Conservation (phyloP, 2,113 vertebrate species). For the Gila orcuttii region DNA sequence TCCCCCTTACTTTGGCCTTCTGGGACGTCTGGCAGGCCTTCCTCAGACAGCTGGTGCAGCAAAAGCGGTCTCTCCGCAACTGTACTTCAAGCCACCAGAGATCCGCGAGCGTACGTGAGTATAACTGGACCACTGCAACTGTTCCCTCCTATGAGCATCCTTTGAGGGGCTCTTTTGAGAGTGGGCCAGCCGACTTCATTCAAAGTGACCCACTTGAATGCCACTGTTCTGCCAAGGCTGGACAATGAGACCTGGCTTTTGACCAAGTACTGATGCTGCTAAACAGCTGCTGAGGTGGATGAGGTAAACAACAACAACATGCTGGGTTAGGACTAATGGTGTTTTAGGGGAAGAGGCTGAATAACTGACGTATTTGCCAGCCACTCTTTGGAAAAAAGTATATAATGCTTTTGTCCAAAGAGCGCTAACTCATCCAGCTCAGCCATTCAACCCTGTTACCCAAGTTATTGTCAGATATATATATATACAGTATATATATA, state of each 20-base stretch:
- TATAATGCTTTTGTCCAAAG: not conserved
- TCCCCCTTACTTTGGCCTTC: conserved; percentile 70
- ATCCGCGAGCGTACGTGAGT: conserved; percentile 39
- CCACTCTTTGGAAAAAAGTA: not conserved
- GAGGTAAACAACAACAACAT: conserved; percentile 39
- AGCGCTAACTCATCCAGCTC: not conserved
- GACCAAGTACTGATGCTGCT: conserved; percentile 39
- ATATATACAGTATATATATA: too few relatives aligned
- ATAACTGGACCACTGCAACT: conserved; percentile 42
- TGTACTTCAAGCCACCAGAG: conserved; percentile 63
- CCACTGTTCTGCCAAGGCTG: conserved; percentile 41
- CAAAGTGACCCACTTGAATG: conserved; percentile 51
- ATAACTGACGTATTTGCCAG: not conserved
- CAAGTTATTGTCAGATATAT: too few relatives aligned
- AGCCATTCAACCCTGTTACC: not conserved
- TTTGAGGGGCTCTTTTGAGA: conserved; percentile 42
- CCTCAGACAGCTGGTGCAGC: conserved; percentile 72
- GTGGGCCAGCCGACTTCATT: conserved; percentile 52
- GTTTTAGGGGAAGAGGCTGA: not conserved
- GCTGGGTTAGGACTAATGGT: conserved; percentile 1
- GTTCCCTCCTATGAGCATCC: conserved; percentile 43
- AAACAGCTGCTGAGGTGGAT: conserved; percentile 51
- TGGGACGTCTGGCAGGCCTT: conserved; percentile 72
- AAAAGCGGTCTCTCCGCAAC: conserved; percentile 56
- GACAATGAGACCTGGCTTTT: conserved; percentile 21